A percentile compares a stretch with the other conserved stretches of the same genome.
Conservation (phyloP, 2,888 invertebrate genomes). For the Abrostola triplasia region DNA sequence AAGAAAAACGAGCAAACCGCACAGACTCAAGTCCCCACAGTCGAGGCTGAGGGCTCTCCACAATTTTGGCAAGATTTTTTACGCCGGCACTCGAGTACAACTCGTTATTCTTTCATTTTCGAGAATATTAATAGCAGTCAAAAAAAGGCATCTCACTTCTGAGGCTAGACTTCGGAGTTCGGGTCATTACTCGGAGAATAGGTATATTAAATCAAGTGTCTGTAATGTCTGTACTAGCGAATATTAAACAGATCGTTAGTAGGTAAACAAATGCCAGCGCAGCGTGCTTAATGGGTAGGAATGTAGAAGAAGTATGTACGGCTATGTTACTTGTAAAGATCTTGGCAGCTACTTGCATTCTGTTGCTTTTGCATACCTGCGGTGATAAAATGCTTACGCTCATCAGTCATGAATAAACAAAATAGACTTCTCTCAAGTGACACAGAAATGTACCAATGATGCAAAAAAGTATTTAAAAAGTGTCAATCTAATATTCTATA, state of each 20-base stretch:
- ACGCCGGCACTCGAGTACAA: constrained; percentile 28
- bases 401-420: too few relatives aligned
- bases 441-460: too few relatives aligned
- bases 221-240: neutral
- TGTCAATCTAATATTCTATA: too few relatives aligned
- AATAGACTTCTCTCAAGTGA: too few relatives aligned
- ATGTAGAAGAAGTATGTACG: neutral
- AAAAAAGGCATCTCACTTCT: constrained; percentile 37
- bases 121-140: constrained; percentile 23
- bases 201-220: constrained; percentile 13
- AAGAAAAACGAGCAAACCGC: constrained; percentile 69
- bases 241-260: constrained; percentile 3
- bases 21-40: constrained; percentile 34
- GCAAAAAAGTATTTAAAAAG: too few relatives aligned
- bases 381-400: too few relatives aligned
- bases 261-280: constrained; percentile 9
- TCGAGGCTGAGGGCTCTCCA: constrained; percentile 39
- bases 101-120: constrained; percentile 52
- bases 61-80: constrained; percentile 53
- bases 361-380: too few relatives aligned
- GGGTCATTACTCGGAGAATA: constrained; percentile 31
- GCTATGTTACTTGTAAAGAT: neutral
- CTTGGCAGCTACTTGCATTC: neutral
- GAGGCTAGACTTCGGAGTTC: constrained; percentile 17
- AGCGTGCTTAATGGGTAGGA: neutral